These are phyloP conservation scores for Chionodraco myersi DNA, from an alignment of 2,113 vertebrate genomes.

Conservation along the genomic window DNA sequence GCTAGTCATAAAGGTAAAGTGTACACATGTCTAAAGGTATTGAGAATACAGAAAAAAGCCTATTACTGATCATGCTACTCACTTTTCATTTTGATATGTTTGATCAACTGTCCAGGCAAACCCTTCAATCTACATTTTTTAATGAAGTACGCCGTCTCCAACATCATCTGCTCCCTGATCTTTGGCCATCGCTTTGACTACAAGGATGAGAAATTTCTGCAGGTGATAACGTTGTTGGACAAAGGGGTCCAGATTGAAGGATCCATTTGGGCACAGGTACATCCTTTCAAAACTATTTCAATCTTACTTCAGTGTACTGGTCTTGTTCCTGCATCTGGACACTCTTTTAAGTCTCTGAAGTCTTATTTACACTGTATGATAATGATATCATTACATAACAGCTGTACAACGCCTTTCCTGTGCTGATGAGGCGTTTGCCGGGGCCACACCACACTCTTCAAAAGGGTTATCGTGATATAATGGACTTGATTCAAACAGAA, in stretches of 20 bases:
- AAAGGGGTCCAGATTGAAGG: conserved; percentile 46
- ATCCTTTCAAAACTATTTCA: neutral
- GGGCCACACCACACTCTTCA: conserved; percentile 19
- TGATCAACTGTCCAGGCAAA: conserved; percentile 2
- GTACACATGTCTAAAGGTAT: neutral
- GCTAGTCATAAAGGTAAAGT: neutral
- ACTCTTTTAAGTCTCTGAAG: too few species aligned
- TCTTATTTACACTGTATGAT: neutral
- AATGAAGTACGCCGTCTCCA: conserved; percentile 84
- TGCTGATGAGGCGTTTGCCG: conserved; percentile 19
- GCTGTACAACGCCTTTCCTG: conserved; percentile 22
- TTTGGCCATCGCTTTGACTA: conserved; percentile 86
- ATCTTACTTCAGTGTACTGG: neutral
- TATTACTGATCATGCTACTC: neutral
- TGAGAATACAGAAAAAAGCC: neutral
- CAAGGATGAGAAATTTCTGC: conserved; percentile 77
- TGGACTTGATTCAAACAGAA: conserved; percentile 1
- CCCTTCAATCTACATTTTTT: conserved; percentile 78
- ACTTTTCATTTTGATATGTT: neutral
- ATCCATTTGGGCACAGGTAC: conserved; percentile 76
- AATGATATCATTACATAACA: neutral
- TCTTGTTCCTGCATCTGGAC: neutral
- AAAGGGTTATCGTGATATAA: neutral
- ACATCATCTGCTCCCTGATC: conserved; percentile 83
- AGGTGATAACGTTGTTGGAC: conserved; percentile 77